A percentile compares a stretch with the other conserved stretches of the same genome.
phyloP scores from a whole-genome alignment of 2,888 invertebrate genomes.

The Tanytarsus gracilentus region DNA sequence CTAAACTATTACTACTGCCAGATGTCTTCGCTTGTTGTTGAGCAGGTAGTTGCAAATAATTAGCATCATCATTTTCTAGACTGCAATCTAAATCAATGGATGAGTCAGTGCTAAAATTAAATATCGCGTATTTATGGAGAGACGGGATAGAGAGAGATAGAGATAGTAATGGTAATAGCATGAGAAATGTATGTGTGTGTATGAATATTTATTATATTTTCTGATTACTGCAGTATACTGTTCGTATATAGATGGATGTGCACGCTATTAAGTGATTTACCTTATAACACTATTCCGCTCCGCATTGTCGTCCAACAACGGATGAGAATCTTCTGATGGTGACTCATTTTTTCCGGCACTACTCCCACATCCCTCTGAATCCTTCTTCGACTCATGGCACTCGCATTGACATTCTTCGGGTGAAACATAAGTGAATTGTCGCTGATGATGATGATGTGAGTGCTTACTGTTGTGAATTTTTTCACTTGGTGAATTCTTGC shows the following conservation, averaged over 20 bases:
- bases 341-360: slow-evolving; percentile 31
- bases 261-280: too few relatives aligned
- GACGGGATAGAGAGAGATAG: slow-evolving; percentile 8
- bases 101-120: slow-evolving; percentile 42
- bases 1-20: slow-evolving; percentile 41
- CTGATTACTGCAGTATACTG: too few relatives aligned
- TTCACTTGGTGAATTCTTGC: slow-evolving; percentile 39
- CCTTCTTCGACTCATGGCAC: slow-evolving; percentile 55
- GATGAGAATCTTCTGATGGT: slow-evolving; percentile 46
- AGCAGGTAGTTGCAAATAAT: slow-evolving; percentile 37
- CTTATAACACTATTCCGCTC: slow-evolving; percentile 37
- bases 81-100: slow-evolving; percentile 19
- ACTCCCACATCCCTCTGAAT: slow-evolving; percentile 33
- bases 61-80: slow-evolving; percentile 22
- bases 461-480: slow-evolving; percentile 43
- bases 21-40: not conserved
- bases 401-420: slow-evolving; percentile 83
- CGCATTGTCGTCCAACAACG: slow-evolving; percentile 44
- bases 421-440: slow-evolving; percentile 69
- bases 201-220: not conserved
- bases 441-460: slow-evolving; percentile 39
- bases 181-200: too few relatives aligned
- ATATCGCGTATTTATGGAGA: slow-evolving; percentile 4
- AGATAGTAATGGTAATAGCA: not conserved
- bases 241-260: too few relatives aligned